These are phyloP conservation scores for Poeciliopsis gracilis DNA, from an alignment of 2,797 vertebrate genomes.

Conservation along the genomic window DNA sequence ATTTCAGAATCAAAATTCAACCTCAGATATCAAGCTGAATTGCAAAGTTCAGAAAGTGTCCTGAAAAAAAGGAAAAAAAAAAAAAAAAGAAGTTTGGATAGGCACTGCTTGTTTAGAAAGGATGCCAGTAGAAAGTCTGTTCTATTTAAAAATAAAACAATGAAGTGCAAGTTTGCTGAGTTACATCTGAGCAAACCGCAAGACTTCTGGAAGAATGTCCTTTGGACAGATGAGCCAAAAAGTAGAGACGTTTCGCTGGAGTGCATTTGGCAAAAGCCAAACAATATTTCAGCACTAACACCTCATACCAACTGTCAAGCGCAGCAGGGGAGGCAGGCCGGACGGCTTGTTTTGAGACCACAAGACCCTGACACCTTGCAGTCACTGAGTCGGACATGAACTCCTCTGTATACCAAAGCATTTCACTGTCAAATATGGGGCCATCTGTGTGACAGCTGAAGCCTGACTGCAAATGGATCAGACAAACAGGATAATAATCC, in stretches of 20 bases:
- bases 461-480: neutral
- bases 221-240: neutral
- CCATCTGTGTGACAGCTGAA: conserved; percentile 1
- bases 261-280: neutral
- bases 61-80: neutral
- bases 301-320: conserved; percentile 6
- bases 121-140: neutral
- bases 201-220: neutral
- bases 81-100: neutral
- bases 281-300: conserved; percentile 8
- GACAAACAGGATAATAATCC: neutral
- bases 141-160: neutral
- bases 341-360: conserved; percentile 2
- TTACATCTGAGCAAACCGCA: conserved; percentile 3
- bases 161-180: neutral
- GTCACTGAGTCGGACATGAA: conserved; percentile 1
- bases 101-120: neutral
- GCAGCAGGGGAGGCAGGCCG: neutral
- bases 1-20: neutral
- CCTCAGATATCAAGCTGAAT: neutral
- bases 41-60: neutral
- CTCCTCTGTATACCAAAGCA: neutral
- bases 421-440: neutral
- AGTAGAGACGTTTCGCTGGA: neutral
- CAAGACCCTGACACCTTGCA: conserved; percentile 1